Conservation (phyloP, 2,888 invertebrate species). For the Priocnemis perturbator region DNA sequence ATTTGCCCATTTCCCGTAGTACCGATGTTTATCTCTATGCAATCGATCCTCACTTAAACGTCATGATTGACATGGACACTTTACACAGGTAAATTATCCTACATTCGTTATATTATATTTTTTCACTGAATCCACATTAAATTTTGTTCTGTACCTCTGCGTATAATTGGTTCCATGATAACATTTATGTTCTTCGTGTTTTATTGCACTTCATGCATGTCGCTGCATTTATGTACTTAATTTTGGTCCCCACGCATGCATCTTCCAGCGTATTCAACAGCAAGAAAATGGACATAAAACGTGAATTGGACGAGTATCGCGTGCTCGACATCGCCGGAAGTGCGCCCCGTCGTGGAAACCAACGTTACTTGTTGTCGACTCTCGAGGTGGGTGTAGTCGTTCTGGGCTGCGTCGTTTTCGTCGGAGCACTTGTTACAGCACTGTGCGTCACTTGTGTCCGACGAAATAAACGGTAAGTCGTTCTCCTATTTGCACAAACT, state of each 20-base stretch:
- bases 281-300: constrained; percentile 79
- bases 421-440: constrained; percentile 88
- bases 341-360: constrained; percentile 72
- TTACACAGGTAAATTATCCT: constrained; percentile 81
- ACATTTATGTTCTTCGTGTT: neutral
- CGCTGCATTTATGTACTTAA: neutral
- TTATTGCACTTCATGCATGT: neutral
- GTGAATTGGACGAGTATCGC: constrained; percentile 81
- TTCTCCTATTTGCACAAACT: too few species aligned
- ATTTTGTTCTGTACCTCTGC: too few species aligned
- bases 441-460: constrained; percentile 86
- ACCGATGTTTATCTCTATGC: constrained; percentile 92
- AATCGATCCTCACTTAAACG: constrained; percentile 87
- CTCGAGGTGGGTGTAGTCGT: constrained; percentile 89
- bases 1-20: too few species aligned
- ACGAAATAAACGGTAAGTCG: constrained; percentile 78
- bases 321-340: constrained; percentile 81
- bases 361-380: constrained; percentile 79
- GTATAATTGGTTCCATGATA: neutral
- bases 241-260: neutral
- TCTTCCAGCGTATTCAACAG: constrained; percentile 79
- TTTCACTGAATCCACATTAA: too few species aligned
- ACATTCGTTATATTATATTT: neutral
- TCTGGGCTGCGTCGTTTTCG: constrained; percentile 87
- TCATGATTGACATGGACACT: constrained; percentile 87